Evolutionary conservation across 2,113 vertebrate species (phyloP).

Genomic region (Saguinus imperator): DNA sequence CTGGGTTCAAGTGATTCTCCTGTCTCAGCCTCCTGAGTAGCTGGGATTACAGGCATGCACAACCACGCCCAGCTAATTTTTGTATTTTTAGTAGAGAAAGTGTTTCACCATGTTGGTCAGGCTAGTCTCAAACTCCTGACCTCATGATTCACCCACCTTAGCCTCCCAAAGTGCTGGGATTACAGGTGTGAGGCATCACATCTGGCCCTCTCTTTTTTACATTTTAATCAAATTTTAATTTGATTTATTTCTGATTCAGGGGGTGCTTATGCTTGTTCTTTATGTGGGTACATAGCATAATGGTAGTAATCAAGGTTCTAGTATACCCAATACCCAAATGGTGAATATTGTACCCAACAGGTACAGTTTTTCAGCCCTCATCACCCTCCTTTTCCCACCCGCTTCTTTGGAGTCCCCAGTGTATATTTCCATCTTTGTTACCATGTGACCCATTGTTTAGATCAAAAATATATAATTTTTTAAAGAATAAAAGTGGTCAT

Average conservation of each 20-base stretch:
- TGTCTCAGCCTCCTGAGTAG: too few species aligned
- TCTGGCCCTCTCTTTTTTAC: too few species aligned
- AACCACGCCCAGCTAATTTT: too few species aligned
- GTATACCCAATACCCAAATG: neutral
- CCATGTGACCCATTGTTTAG: neutral
- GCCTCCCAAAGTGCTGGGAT: too few species aligned
- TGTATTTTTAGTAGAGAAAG: too few species aligned
- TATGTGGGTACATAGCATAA: neutral
- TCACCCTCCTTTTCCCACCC: neutral
- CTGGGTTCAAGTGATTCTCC: too few species aligned
- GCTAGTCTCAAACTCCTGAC: too few species aligned
- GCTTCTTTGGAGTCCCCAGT: neutral
- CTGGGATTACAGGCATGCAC: too few species aligned
- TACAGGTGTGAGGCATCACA: too few species aligned
- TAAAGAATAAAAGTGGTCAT: neutral
- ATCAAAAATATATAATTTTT: neutral
- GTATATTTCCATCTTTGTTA: neutral
- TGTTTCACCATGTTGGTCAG: too few species aligned
- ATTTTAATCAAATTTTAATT: too few species aligned
- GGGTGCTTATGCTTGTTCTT: neutral
- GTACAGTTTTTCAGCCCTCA: neutral
- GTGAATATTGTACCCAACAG: neutral
- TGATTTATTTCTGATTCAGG: neutral
- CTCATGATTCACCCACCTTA: too few species aligned
- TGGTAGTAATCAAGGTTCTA: neutral